Conservation (phyloP, 30 jellyfish, hydroid and myxozoan species). For the Hydra vulgaris region DNA sequence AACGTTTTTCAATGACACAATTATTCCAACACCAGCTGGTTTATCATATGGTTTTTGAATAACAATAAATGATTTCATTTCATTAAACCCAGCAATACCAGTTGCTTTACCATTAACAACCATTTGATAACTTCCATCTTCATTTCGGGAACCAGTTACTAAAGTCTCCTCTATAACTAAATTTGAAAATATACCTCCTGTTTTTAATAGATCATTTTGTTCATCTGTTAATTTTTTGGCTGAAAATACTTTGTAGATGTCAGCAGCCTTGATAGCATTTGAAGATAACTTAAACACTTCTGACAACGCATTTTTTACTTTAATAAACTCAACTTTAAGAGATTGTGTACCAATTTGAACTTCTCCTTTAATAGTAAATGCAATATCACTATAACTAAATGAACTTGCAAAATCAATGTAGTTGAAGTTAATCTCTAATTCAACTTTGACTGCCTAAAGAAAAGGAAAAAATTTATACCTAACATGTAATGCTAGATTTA, state of each 20-base stretch:
- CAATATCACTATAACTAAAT: neutral
- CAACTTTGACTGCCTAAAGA: neutral
- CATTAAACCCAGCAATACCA: conserved; percentile 7
- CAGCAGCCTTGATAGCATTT: neutral
- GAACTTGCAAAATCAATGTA: neutral
- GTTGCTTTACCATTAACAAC: conserved; percentile 3
- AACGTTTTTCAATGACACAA: neutral
- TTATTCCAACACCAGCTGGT: conserved; percentile 11
- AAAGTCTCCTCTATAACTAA: neutral
- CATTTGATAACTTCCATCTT: neutral
- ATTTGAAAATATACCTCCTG: neutral
- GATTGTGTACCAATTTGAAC: neutral
- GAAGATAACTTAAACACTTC: neutral
- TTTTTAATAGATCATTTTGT: neutral
- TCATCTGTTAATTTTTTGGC: neutral
- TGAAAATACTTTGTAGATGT: neutral
- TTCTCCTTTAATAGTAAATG: neutral
- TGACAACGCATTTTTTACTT: neutral
- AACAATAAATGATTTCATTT: neutral
- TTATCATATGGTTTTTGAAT: conserved; percentile 3
- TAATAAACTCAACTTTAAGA: neutral
- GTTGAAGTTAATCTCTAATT: neutral
- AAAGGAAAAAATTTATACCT: neutral
- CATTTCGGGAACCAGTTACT: neutral
- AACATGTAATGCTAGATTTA: neutral